Conservation (phyloP, 2,797 vertebrate species). For the Megalops cyprinoides region DNA sequence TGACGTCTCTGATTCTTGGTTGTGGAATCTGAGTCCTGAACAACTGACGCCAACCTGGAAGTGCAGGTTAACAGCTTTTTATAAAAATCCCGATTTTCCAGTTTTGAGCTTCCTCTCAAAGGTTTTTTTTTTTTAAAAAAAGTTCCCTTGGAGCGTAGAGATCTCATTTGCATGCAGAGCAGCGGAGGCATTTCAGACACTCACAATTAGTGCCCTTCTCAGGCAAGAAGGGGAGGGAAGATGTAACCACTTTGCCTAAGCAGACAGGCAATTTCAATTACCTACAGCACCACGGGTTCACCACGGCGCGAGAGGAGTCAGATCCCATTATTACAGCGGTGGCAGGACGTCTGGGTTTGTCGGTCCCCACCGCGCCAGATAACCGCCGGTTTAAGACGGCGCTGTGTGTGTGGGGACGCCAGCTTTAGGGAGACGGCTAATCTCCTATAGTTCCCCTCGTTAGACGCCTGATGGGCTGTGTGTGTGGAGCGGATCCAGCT, state of each 20-base stretch:
- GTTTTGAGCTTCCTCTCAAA: not conserved
- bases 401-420: too few species aligned
- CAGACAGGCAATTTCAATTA: not conserved
- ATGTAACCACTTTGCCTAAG: not conserved
- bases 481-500: too few species aligned
- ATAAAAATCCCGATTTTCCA: too few species aligned
- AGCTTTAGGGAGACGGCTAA: too few species aligned
- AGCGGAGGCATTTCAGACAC: not conserved
- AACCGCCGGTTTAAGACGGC: too few species aligned
- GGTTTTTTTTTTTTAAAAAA: too few species aligned
- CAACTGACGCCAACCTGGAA: too few species aligned
- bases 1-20: too few species aligned
- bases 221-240: not conserved
- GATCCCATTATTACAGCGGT: not conserved
- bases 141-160: not conserved
- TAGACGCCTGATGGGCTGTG: too few species aligned
- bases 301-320: not conserved
- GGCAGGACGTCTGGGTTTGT: not conserved
- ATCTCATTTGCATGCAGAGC: slow-evolving; percentile 4
- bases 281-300: not conserved
- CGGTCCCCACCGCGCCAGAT: not conserved
- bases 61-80: not conserved
- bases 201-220: not conserved
- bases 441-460: too few species aligned
- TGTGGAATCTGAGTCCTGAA: too few species aligned